phyloP scores from a whole-genome alignment of 30 jellyfish, hydroid and myxozoan genomes.

The Nemopilema nomurai region DNA sequence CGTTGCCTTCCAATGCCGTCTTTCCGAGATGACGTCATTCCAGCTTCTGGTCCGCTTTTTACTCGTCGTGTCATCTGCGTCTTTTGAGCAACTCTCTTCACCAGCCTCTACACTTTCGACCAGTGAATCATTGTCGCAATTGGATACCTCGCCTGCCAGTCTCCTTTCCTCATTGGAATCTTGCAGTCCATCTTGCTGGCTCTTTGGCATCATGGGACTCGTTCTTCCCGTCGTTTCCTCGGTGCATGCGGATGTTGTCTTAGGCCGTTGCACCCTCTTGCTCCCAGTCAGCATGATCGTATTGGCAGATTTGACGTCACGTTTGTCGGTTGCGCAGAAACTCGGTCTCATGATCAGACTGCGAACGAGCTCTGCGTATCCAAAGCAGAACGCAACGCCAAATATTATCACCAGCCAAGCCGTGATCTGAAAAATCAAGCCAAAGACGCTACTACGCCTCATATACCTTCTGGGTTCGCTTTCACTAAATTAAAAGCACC shows the following conservation, averaged over 20 bases:
- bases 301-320: background rate
- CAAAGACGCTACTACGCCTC: background rate
- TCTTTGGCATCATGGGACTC: background rate
- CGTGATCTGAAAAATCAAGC: background rate
- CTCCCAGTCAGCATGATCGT: background rate
- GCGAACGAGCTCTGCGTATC: slow-evolving; percentile 9
- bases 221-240: background rate
- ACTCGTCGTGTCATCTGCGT: background rate
- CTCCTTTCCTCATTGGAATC: background rate
- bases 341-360: background rate
- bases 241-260: background rate
- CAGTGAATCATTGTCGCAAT: background rate
- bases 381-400: slow-evolving; percentile 16
- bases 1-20: background rate
- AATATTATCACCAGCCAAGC: slow-evolving; percentile 16
- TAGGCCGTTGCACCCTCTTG: background rate
- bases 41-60: background rate
- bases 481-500: too few species aligned
- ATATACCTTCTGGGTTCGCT: too few species aligned
- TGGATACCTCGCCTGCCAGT: background rate
- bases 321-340: background rate
- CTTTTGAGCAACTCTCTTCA: background rate
- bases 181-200: background rate
- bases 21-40: background rate
- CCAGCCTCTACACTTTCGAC: background rate